Base-by-base conservation (phyloP, 2,113 vertebrate species). In the Cnemophilus loriae region DNA sequence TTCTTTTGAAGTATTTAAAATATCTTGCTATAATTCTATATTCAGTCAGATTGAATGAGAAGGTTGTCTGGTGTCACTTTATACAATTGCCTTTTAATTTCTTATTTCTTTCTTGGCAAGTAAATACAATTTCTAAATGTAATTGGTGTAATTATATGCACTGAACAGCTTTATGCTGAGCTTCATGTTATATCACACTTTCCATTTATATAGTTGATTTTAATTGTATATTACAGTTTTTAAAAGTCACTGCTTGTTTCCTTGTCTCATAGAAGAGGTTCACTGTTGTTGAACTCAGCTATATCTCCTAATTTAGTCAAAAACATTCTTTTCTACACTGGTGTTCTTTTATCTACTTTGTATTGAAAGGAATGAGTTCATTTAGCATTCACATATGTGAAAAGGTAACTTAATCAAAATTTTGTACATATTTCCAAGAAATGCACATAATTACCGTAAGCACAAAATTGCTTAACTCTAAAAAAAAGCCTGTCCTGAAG, bases 121-220 rank as follows among this genome's bases (percentile, higher is more conserved):
- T 97, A 98, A 98, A 98, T 97, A 97, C 90, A 94, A 93, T 97
- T 97, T 97, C 95, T 97, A 95, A 97, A 94, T 94, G 74, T 97
- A 97, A 97, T 97, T 97, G 92, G 76, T 96, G 85, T 97, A 96
- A 98, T 97, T 98, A 98, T 96, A 94, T 84, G 80, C 91, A 87
- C 71, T 95, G 96, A 97, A 93, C 70, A 97, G 96, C 96, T 98
- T 97, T 97, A 96, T 95, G 87, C 93, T 96, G 92, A 97, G 84
- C 95, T 97, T 98, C 82, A 86, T 93, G 91, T 97, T 98, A 95
- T 97, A 97, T 96, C 97, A 91, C 89, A 71, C 97, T 97, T 97
- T 97, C 57, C 67, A 76, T 76, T 96, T 90, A 61, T 93, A 41
- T 47, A 81, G 91, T 89, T 94, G 60, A 89, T 98, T 97, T 96